Percentiles rank a stretch among this genome's conserved stretches.
These are phyloP conservation scores for Eptatretus burgeri DNA, from an alignment of 2,113 vertebrate genomes.

Conservation along the genomic window DNA sequence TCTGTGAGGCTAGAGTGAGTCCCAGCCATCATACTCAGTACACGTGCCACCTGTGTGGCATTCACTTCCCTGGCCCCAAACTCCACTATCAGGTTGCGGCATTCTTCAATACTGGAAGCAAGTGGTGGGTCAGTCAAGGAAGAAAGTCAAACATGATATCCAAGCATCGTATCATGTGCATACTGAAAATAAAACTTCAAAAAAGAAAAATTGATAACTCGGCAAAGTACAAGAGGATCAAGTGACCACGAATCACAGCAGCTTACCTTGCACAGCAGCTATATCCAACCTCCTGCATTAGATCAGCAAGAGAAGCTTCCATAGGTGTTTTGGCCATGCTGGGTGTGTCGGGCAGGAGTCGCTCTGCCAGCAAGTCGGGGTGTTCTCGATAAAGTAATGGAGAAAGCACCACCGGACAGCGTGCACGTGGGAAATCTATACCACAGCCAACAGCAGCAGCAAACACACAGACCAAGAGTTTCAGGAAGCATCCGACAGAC, in stretches of 20 bases:
- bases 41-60: conserved; percentile 78
- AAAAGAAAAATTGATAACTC: too few species aligned
- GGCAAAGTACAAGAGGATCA: too few species aligned
- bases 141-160: too few species aligned
- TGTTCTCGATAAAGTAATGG: conserved; percentile 99
- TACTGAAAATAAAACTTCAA: too few species aligned
- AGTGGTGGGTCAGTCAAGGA: background rate
- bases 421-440: conserved; percentile 92
- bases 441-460: background rate
- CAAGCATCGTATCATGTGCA: too few species aligned
- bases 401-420: conserved; percentile 99
- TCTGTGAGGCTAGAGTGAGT: conserved; percentile 78
- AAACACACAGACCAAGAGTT: background rate
- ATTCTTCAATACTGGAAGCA: conserved; percentile 52
- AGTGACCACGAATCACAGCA: background rate
- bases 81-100: conserved; percentile 84
- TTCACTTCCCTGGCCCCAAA: conserved; percentile 86
- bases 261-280: conserved; percentile 75
- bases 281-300: conserved; percentile 99
- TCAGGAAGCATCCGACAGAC: background rate
- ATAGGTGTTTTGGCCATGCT: conserved; percentile 98
- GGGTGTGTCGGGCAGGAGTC: conserved; percentile 97
- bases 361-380: conserved; percentile 99
- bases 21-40: conserved; percentile 95
- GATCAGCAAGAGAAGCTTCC: conserved; percentile 94